Conservation (phyloP, 2,888 invertebrate species). For the Nephrotoma guestfalica region DNA sequence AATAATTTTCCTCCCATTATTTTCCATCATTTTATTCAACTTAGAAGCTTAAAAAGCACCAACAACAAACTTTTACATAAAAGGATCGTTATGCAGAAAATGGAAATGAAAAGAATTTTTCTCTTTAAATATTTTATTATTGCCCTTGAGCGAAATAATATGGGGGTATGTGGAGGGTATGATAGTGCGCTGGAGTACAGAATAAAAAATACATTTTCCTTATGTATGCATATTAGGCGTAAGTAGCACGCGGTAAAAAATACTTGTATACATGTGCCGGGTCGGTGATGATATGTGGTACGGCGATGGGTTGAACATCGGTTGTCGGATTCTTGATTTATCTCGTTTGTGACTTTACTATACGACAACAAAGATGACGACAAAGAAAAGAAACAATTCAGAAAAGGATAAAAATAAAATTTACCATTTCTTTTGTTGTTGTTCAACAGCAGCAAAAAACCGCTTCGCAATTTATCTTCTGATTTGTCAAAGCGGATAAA, state of each 20-base stretch:
- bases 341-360: not conserved
- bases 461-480: not conserved
- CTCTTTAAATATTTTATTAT: not conserved
- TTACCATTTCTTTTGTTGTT: not conserved
- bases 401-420: not conserved
- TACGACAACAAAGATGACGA: not conserved
- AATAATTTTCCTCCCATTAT: not conserved
- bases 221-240: not conserved
- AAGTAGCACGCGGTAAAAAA: not conserved
- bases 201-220: not conserved
- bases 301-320: not conserved
- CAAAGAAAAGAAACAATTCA: not conserved
- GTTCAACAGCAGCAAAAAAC: not conserved
- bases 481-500: not conserved
- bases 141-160: not conserved
- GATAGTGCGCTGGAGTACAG: not conserved
- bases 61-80: not conserved
- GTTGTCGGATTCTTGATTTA: not conserved
- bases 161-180: not conserved
- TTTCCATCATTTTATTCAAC: not conserved
- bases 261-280: not conserved
- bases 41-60: not conserved
- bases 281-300: not conserved
- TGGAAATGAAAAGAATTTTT: not conserved
- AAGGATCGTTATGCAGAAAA: not conserved